Conservation (phyloP, 2,888 invertebrate species). For the Onthophagus sagittarius region DNA sequence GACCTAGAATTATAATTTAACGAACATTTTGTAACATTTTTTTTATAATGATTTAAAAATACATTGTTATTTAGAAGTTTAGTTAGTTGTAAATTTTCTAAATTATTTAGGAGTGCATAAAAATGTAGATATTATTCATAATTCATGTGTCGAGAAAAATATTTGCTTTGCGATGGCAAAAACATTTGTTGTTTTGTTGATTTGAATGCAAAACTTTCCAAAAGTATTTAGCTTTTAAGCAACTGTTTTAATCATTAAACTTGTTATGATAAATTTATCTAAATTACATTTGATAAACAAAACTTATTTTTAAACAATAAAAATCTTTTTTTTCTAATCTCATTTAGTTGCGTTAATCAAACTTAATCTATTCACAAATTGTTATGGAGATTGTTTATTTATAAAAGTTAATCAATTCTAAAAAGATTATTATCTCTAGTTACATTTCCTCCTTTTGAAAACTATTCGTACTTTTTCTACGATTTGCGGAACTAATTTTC, state of each 20-base stretch:
- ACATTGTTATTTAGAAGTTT: background rate
- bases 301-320: too few relatives aligned
- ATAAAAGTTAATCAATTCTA: background rate
- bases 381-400: background rate
- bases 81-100: background rate
- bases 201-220: too few relatives aligned
- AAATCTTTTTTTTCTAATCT: too few relatives aligned
- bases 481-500: background rate
- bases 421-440: background rate
- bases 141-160: background rate
- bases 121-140: background rate
- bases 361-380: too few relatives aligned
- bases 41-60: background rate
- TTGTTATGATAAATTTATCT: too few relatives aligned
- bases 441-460: background rate
- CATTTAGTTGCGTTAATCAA: too few relatives aligned
- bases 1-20: background rate
- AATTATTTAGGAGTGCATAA: too few relatives aligned
- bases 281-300: too few relatives aligned
- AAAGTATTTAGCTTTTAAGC: too few relatives aligned
- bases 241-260: too few relatives aligned
- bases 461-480: background rate
- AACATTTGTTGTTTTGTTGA: background rate
- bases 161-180: background rate
- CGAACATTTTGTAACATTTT: background rate